Base-by-base conservation (phyloP, 1,140 invertebrate species). In the Fopius arisanus region DNA sequence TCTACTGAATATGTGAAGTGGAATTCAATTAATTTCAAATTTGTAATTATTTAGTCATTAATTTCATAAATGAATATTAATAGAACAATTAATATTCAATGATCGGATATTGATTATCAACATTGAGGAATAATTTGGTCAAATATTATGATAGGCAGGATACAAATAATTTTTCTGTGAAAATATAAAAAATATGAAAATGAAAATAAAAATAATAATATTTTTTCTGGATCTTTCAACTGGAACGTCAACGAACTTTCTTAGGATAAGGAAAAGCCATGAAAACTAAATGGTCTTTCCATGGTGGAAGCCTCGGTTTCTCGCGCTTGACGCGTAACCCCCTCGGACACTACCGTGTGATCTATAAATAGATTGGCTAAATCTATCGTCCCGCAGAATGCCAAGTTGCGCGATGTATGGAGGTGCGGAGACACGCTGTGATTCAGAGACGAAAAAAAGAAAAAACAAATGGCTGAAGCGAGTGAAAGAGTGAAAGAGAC, bases 361-460 rank as follows among this genome's bases (percentile, higher is more conserved):
- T 59, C 29, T 65, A 65, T 19, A 65, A 31, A 65, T 65, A 65
- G 62, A 65, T 37, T 65, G 9, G 62, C 62, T 65, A 65, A 65
- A 65, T 65, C 31, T 37, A 65, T 65, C 62, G 62, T 65, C 29
- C n/a, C 28, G n/a, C 62, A 65, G 62, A 65, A 65, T 65, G 62
- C 28, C 1, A 19, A 65, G 28, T 59, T 59, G 54, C 54, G 21
- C 54, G 54, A 59, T 59, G 54, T 59, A 26, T 19, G 19, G 54
- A 9, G 23, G 54, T 59, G 19, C 21, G 54, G 23, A 28, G 23
- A 59, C 19, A 59, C 23, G 54, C 54, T 12, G 54, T 59, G 54
- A 59, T 59, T 59, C 54, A 28, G 54, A 5, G 54, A 48, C n/a
- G n/a, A 48, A 16, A 4, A 21, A 19, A 6, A 28, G 5, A 59